Base-by-base conservation (phyloP, 1,140 invertebrate genomes). In the Diprion similis region DNA sequence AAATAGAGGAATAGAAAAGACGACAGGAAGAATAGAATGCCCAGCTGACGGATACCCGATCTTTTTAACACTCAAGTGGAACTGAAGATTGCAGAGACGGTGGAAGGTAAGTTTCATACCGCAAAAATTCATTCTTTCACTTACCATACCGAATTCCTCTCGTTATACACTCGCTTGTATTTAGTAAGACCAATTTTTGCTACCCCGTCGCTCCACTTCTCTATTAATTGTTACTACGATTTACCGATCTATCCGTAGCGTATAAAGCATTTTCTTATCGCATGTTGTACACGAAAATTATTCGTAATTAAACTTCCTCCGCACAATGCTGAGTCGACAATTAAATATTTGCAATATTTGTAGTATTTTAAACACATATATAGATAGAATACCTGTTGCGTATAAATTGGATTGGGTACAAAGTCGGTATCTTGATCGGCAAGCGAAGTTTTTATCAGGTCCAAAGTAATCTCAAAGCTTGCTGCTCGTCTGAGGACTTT, bases 41-140 rank as follows among this genome's bases (percentile, higher is more conserved):
- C 74, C 48, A 82, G 81, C 81, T 83, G 82, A 83, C 81, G 80
- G 80, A 82, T 83, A 78, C 65, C 76, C 75, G 68, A 68, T 46
- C 73, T 64, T 73, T 78, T 74, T 73, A 73, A 73, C 66, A 19
- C 66, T 45, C 10, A 15, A 74, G 71, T 73, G 73, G 75, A 69
- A 65, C 75, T 75, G 68, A 69, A 48, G 64, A 75, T 70, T 15
- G 73, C 66, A 74, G 74, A 80, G 67, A 77, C 74, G 76, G 73
- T 77, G 79, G 79, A 82, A 83, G 81, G 82, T 80, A 59, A 79
- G 72, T 68, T 1, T 68, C 8, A 19, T n/a, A 15, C 1, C 17
- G 13, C 59, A 64, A 64, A 1, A 15, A 17, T 64, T 64, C 13
- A 64, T 1, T 15, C 17, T 15, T 64, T 64, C 59, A 15, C 6